A percentile compares a stretch with the other conserved stretches of the same genome.
These are phyloP conservation scores for Dugesia japonica DNA, from an alignment of 2,888 invertebrate species.

Conservation along the genomic window DNA sequence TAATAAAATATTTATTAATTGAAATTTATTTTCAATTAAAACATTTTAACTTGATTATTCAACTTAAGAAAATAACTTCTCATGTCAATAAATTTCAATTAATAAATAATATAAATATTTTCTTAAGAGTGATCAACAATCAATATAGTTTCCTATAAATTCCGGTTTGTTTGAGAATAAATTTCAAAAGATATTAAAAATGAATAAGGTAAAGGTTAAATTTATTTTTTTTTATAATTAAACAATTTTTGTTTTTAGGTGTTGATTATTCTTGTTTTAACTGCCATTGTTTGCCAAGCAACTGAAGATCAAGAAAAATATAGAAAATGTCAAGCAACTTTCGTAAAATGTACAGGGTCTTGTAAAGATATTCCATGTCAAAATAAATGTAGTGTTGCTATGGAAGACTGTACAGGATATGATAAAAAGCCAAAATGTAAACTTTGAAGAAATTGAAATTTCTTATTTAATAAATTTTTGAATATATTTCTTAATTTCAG, in stretches of 20 bases:
- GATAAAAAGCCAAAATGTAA: slow-evolving; percentile 2
- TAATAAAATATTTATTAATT: too few relatives aligned
- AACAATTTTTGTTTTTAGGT: neutral
- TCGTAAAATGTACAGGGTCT: neutral
- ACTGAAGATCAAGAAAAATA: neutral
- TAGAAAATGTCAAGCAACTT: neutral
- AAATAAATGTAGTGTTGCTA: neutral
- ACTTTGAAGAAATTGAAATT: neutral
- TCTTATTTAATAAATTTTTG: neutral
- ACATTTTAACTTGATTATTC: too few relatives aligned
- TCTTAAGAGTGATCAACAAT: too few relatives aligned
- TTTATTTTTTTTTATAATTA: too few relatives aligned
- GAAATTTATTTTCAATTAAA: too few relatives aligned
- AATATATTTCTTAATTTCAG: neutral
- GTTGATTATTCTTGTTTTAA: neutral
- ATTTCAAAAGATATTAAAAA: too few relatives aligned
- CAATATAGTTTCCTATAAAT: too few relatives aligned
- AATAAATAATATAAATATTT: too few relatives aligned
- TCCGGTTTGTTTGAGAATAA: too few relatives aligned
- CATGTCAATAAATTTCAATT: too few relatives aligned
- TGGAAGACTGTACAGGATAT: neutral
- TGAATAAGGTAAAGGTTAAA: too few relatives aligned
- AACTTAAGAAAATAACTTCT: too few relatives aligned
- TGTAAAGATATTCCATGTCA: neutral
- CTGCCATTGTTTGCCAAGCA: neutral